Conservation (phyloP, 2,888 invertebrate genomes). For the Himalopsyche tibetana region DNA sequence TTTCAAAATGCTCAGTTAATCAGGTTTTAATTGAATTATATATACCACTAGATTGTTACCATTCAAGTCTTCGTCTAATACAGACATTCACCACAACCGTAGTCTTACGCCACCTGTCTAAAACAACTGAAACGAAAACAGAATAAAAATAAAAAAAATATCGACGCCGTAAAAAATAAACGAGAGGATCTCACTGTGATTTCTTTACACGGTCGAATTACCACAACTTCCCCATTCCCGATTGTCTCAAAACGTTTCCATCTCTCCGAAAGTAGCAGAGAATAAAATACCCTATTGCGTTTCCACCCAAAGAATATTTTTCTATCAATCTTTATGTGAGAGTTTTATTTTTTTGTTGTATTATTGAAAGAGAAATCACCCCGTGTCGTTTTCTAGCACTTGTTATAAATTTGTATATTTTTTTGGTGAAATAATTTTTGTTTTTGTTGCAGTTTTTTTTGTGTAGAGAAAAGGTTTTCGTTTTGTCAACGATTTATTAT, state of each 20-base stretch:
- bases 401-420: slow-evolving; percentile 42
- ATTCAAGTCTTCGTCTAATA: neutral
- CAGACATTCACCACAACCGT: slow-evolving; percentile 45
- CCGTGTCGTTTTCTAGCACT: slow-evolving; percentile 8
- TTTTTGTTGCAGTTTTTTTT: neutral
- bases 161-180: slow-evolving; percentile 48
- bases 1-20: too few relatives aligned
- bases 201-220: slow-evolving; percentile 55
- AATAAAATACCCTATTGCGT: neutral
- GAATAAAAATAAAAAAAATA: slow-evolving; percentile 44
- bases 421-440: slow-evolving; percentile 35
- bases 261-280: neutral
- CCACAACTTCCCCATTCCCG: slow-evolving; percentile 35
- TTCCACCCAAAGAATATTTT: slow-evolving; percentile 8
- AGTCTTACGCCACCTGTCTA: slow-evolving; percentile 49
- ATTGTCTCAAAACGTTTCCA: slow-evolving; percentile 43
- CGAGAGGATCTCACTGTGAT: slow-evolving; percentile 43
- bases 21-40: too few relatives aligned
- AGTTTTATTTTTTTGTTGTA: slow-evolving; percentile 1
- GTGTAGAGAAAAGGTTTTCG: neutral
- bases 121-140: slow-evolving; percentile 12
- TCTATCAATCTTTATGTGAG: neutral
- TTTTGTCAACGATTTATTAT: neutral
- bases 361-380: slow-evolving; percentile 22
- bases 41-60: neutral